A percentile compares a stretch with the other conserved stretches of the same genome.
phyloP scores from a whole-genome alignment of 2,797 vertebrate genomes.

The Sternotherus odoratus region DNA sequence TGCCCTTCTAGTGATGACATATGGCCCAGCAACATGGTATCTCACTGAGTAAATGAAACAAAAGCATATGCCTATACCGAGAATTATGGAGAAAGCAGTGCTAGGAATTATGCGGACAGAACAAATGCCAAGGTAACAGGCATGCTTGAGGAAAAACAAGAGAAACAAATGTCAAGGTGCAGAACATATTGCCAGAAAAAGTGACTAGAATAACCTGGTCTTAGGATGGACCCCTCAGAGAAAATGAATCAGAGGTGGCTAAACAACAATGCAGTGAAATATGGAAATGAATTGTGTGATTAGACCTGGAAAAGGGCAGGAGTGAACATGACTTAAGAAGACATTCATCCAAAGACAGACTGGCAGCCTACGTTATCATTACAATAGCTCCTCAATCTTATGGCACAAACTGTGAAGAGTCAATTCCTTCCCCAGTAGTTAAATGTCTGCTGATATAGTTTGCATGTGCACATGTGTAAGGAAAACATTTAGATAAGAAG shows the following conservation, averaged over 20 bases:
- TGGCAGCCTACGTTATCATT: neutral
- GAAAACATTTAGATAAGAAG: neutral
- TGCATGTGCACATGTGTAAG: neutral
- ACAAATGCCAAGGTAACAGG: constrained; percentile 24
- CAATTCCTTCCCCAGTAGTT: neutral
- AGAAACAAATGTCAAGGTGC: neutral
- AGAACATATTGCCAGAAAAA: constrained; percentile 51
- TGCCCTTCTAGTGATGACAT: constrained; percentile 59
- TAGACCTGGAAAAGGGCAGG: constrained; percentile 29
- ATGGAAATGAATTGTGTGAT: constrained; percentile 4
- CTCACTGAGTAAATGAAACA: constrained; percentile 41
- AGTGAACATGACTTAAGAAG: neutral
- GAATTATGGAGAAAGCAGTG: constrained; percentile 31
- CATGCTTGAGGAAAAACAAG: constrained; percentile 52
- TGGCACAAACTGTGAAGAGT: neutral
- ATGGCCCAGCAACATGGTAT: constrained; percentile 4
- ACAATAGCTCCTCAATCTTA: constrained; percentile 9
- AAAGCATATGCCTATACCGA: neutral
- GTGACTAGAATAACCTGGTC: neutral
- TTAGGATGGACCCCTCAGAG: constrained; percentile 11
- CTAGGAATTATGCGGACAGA: constrained; percentile 39
- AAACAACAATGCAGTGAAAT: constrained; percentile 16
- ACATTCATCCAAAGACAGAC: neutral
- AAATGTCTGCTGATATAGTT: constrained; percentile 12
- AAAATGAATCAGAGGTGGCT: constrained; percentile 15